These are phyloP conservation scores for Atta texana DNA, from an alignment of 1,140 invertebrate species.

Conservation along the genomic window DNA sequence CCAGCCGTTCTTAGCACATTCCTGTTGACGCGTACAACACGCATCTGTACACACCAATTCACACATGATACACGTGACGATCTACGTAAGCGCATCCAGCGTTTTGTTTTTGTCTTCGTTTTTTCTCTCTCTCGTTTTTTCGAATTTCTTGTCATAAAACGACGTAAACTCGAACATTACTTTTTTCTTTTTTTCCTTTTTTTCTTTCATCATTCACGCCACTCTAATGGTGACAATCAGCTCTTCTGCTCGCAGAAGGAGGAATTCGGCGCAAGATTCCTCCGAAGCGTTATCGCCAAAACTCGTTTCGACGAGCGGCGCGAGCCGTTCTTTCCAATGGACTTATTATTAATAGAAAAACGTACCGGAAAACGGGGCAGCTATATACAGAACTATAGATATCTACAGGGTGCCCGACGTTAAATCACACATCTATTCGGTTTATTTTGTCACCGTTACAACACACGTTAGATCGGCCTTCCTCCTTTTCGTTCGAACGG, in stretches of 20 bases:
- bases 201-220: neutral
- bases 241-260: conserved; percentile 38
- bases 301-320: conserved; percentile 28
- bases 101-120: neutral
- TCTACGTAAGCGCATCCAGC: neutral
- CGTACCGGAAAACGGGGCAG: conserved; percentile 53
- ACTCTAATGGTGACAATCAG: conserved; percentile 52
- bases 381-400: conserved; percentile 40
- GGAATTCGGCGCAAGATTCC: neutral
- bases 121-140: neutral
- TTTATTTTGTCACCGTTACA: conserved; percentile 22
- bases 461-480: conserved; percentile 63
- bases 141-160: neutral
- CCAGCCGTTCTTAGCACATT: conserved; percentile 63
- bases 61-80: conserved; percentile 24
- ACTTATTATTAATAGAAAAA: conserved; percentile 43
- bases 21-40: conserved; percentile 13
- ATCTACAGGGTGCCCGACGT: conserved; percentile 68
- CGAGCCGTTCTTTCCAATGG: conserved; percentile 20
- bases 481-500: conserved; percentile 36
- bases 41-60: neutral
- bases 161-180: neutral
- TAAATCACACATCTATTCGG: conserved; percentile 17
- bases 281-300: conserved; percentile 40
- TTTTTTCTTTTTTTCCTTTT: neutral